These are phyloP conservation scores for Piscicola geometra DNA, from an alignment of 2,888 invertebrate genomes.

Conservation along the genomic window DNA sequence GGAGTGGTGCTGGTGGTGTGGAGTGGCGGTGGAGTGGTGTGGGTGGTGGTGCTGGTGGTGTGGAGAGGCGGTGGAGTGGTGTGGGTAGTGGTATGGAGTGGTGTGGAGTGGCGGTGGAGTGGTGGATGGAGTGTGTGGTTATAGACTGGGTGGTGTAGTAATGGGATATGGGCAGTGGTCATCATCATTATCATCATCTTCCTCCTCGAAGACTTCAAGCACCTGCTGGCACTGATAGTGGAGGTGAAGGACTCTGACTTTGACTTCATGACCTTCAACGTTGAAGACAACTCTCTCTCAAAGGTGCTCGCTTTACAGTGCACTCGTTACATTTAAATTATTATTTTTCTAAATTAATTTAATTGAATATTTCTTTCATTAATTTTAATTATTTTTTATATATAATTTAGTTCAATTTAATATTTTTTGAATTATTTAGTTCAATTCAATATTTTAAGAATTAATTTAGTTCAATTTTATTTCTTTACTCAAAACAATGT, in stretches of 20 bases:
- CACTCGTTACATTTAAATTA: no score
- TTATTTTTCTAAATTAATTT: no score
- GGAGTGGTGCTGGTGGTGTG: not conserved
- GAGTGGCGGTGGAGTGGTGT: no score
- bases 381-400: not conserved
- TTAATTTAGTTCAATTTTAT: not conserved
- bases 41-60: no score
- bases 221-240: slow-evolving; percentile 1
- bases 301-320: no score
- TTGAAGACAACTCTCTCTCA: not conserved
- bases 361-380: not conserved
- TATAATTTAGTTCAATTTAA: not conserved
- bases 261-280: not conserved
- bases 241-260: not conserved
- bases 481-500: not conserved
- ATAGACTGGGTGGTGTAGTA: no score
- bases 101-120: not conserved
- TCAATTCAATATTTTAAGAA: no score
- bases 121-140: no score
- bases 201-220: slow-evolving; percentile 1
- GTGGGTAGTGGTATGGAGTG: not conserved
- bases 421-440: not conserved
- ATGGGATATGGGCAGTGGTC: not conserved
- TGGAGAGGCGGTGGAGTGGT: not conserved
- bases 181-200: not conserved